Evolutionary conservation across 1,140 invertebrate species (phyloP), one percentile per base, ranked within the genome.

Genomic region (Brachionus rubens): DNA sequence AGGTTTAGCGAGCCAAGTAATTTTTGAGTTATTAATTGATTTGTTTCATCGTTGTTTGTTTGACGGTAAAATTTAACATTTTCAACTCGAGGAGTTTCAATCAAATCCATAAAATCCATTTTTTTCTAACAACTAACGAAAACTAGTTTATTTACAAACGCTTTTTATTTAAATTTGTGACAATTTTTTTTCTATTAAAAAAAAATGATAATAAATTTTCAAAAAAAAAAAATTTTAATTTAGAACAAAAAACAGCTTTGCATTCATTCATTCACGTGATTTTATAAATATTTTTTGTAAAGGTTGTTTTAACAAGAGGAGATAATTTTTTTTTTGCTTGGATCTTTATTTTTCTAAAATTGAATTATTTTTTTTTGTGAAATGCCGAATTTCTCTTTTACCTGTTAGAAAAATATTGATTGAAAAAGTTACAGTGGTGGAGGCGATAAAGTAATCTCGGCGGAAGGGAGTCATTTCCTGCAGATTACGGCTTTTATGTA

Each of bases 101-200:
- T 72, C 36, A 72, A 54, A 50, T 72, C 68, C 68, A 72, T 72
- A 40, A 72, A 72, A 72, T 72, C 68, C 68, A 72, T 72, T 19
- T 33, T 65, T 24, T n/a, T n/a, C n/a, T n/a, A n/a, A n/a, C n/a
- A n/a, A n/a, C n/a, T n/a, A n/a, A n/a, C n/a, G n/a, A n/a, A n/a
- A n/a, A n/a, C n/a, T n/a, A n/a, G n/a, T n/a, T n/a, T n/a, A n/a
- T n/a, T n/a, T n/a, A n/a, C n/a, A n/a, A n/a, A n/a, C n/a, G n/a
- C n/a, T n/a, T n/a, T n/a, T n/a, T n/a, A n/a, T n/a, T n/a, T n/a
- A n/a, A n/a, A n/a, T n/a, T n/a, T n/a, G n/a, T n/a, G n/a, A n/a
- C n/a, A n/a, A n/a, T n/a, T n/a, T n/a, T 54, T 54, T 52, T 26
- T 52, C 48, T 52, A 21, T n/a, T n/a, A n/a, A n/a, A n/a, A n/a